Conservation (phyloP, 2,113 vertebrate genomes). For the Ovibos moschatus region DNA sequence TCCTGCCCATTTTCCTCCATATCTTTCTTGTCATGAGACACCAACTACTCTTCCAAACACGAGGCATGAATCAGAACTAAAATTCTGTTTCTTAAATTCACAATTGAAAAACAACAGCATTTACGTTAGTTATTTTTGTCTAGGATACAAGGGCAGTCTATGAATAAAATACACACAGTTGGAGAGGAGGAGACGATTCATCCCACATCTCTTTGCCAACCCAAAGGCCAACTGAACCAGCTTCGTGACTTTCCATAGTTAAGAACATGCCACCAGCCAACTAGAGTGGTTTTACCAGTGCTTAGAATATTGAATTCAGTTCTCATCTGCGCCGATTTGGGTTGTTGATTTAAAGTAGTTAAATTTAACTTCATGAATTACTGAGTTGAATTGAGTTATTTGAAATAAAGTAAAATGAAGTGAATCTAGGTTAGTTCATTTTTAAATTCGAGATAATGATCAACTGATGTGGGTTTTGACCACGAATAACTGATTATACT, state of each 20-base stretch:
- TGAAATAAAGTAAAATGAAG: slow-evolving; percentile 33
- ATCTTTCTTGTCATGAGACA: slow-evolving; percentile 39
- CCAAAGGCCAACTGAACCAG: slow-evolving; percentile 48
- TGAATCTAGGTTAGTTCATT: slow-evolving; percentile 26
- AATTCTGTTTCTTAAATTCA: slow-evolving; percentile 60
- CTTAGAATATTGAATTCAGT: background rate
- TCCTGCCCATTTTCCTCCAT: background rate
- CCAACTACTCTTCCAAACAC: slow-evolving; percentile 54
- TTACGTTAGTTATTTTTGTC: slow-evolving; percentile 67
- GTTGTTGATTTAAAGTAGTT: slow-evolving; percentile 32
- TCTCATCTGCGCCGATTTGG: slow-evolving; percentile 15
- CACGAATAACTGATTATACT: background rate
- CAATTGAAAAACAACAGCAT: slow-evolving; percentile 64
- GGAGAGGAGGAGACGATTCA: slow-evolving; percentile 58
- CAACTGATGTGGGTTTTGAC: background rate
- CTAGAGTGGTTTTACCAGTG: background rate
- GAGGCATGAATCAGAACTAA: slow-evolving; percentile 58
- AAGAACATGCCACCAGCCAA: background rate
- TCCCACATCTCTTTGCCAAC: slow-evolving; percentile 51
- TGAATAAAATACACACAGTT: slow-evolving; percentile 70
- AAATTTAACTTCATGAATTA: slow-evolving; percentile 34
- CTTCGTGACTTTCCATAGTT: slow-evolving; percentile 34
- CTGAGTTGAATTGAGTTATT: background rate
- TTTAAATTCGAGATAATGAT: background rate
- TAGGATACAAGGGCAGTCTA: slow-evolving; percentile 62